Percentiles rank a stretch among this genome's conserved stretches.
These are phyloP conservation scores for Papilio polytes DNA, from an alignment of 1,140 invertebrate genomes.

Conservation along the genomic window DNA sequence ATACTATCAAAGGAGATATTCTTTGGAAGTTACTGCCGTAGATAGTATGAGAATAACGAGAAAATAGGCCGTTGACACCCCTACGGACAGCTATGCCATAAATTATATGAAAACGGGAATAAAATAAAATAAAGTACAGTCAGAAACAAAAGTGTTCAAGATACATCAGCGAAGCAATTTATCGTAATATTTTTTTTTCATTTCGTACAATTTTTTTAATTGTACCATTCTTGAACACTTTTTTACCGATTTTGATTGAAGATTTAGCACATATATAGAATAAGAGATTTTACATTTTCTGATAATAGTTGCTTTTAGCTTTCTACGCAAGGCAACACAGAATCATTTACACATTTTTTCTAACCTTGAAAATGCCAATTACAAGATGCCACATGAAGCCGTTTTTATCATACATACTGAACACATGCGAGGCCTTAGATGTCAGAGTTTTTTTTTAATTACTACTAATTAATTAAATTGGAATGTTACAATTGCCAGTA, in stretches of 20 bases:
- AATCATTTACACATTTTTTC: not conserved
- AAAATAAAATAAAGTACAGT: not conserved
- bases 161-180: not conserved
- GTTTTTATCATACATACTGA: slow-evolving; percentile 7
- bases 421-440: slow-evolving; percentile 24
- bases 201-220: not conserved
- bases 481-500: not conserved
- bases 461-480: slow-evolving; percentile 1
- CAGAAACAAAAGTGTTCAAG: not conserved
- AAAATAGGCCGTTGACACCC: not conserved
- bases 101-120: not conserved
- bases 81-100: not conserved
- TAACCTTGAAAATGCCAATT: not conserved
- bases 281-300: not conserved
- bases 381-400: not conserved
- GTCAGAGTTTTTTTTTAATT: not conserved
- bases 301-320: slow-evolving; percentile 6
- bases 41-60: not conserved
- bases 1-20: slow-evolving; percentile 56
- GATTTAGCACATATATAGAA: not conserved
- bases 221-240: not conserved
- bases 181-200: too few relatives aligned
- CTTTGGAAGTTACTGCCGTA: slow-evolving; percentile 58
- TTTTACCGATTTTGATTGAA: not conserved
- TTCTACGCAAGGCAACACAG: slow-evolving; percentile 23